Evolutionary conservation across 2,797 vertebrate species (phyloP), one percentile per base, ranked within the genome.

Genomic region (Eutrigla gurnardus): DNA sequence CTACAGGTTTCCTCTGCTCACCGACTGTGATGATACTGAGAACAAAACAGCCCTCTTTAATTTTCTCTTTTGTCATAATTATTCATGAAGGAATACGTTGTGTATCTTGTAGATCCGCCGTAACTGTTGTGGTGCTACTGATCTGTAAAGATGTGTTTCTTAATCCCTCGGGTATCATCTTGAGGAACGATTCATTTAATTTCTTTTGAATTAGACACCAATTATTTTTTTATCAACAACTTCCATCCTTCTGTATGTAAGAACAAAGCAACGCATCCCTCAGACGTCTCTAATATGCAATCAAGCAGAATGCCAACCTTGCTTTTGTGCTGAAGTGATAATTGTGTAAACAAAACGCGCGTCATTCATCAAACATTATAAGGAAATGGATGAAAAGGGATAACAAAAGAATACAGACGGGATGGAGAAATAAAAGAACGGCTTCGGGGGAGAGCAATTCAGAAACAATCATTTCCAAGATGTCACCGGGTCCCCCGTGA

Each of bases 251-350:
- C 33, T 76, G 82, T 71, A 75, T 77, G 71, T 70, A 60, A 70
- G 65, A 88, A 84, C 85, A 80, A 84, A 87, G 78, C 66, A 67
- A 75, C 32, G 75, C 17, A 52, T 70, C 18, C 7, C 42, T 46
- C 58, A 32, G 80, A 61, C 58, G 18, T 70, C 77, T 17, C 64
- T 82, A 81, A 90, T 82, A 87, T 73, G 81, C 86, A 92, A 92
- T 91, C 88, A 91, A 82, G 78, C 75, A 52, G 71, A 86, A 80
- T 83, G 88, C 88, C 90, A 88, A 69, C 77, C 61, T 81, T 60
- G 84, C 81, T 88, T 25, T 88, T 89, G 82, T 71, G 83, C 61
- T 65, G 86, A 89, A 80, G 60, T 80, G 81, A 85, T 85, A 78
- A 87, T 83, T 82, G 82, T 77, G 80, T 82, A 81, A 90, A 89